Evolutionary conservation across 2,113 vertebrate genomes (phyloP), one percentile per base, ranked within the genome.

Genomic region (Sinocyclocheilus rhinocerous): DNA sequence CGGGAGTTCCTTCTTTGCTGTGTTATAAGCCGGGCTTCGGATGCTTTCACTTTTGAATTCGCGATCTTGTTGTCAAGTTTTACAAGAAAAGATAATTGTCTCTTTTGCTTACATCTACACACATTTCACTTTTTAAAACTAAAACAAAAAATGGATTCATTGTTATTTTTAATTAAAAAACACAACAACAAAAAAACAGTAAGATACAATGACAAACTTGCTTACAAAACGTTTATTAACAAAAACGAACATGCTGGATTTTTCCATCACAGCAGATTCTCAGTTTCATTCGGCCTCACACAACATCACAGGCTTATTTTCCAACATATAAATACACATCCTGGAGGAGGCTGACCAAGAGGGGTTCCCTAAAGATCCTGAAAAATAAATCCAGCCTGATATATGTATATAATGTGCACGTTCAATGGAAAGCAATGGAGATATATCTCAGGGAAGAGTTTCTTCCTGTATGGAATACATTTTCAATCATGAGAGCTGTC

Each of bases 381-480:
- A 79, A 87, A 73, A 59, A 77, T 57, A 72, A 81, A 11, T 87
- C 45, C 69, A 59, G 63, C 85, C 55, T 83, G 87, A 87, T 76
- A 73, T 24, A 85, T 90, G 87, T 85, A 88, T 78, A 88, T 50
- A 0, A 4, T 79, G 18, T 39, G 84, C 61, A 20, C 20, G 61
- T 89, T 88, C 75, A 57, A 4, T 22, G 55, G 87, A 36, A 89
- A 77, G 84, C 77, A 81, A 65, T 79, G 82, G 4, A 78, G 87
- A 76, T 84, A 89, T 85, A 84, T 36, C 79, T 89, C 79, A 81
- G 52, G 48, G 81, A 86, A 86, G 83, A 86, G 70, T n/a, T 88
- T 24, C 67, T 89, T 92, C 67, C 0, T 1, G 85, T 48, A 81
- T 87, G 89, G 11, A 92, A 87, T 85, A 89, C 8, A 63, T 90